These are phyloP conservation scores for Lucilia cuprina DNA, from an alignment of 1,140 invertebrate genomes.

Conservation along the genomic window DNA sequence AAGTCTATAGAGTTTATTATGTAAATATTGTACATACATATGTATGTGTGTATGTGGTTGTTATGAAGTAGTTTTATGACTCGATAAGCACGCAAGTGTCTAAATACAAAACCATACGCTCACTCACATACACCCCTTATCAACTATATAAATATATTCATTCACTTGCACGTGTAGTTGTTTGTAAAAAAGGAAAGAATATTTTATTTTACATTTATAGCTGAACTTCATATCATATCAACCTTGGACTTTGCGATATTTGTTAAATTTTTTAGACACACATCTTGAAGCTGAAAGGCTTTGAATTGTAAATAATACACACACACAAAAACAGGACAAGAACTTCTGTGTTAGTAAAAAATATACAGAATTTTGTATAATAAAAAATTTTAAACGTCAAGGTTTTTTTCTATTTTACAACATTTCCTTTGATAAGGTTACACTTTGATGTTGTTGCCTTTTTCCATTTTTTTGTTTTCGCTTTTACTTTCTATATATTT, in stretches of 20 bases:
- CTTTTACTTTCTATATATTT: not conserved
- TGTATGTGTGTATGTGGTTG: not conserved
- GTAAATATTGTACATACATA: not conserved
- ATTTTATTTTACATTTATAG: not conserved
- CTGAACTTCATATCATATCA: not conserved
- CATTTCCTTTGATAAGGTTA: not conserved
- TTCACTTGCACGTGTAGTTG: not conserved
- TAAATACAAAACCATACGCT: not conserved
- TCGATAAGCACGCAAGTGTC: not conserved
- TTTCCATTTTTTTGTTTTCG: not conserved
- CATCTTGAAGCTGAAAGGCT: not conserved
- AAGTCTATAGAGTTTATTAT: not conserved
- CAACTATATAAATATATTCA: not conserved
- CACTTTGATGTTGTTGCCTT: not conserved
- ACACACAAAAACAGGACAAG: not conserved
- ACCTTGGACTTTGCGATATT: not conserved
- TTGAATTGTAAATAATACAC: not conserved
- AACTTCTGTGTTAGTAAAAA: not conserved
- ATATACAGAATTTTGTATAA: not conserved
- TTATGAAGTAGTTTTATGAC: not conserved
- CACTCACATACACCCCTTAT: not conserved
- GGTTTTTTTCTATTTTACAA: not conserved
- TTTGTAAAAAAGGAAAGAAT: not conserved
- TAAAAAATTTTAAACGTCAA: constrained; percentile 3
- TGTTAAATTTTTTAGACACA: not conserved